Conservation (phyloP, 2,113 vertebrate species). For the Engystomops pustulosus region DNA sequence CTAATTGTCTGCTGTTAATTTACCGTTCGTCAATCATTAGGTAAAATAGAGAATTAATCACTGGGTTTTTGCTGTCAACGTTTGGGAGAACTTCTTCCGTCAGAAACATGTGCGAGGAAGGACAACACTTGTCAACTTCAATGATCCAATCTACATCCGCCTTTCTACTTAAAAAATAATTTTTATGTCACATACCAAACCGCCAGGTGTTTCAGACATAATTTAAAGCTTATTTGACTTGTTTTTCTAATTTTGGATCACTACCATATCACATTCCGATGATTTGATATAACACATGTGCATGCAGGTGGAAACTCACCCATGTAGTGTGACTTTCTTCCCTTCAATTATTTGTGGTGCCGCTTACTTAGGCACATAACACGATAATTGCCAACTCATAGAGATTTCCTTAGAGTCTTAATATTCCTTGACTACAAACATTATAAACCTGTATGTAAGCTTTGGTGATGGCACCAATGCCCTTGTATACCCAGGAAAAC, state of each 20-base stretch:
- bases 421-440: slow-evolving; percentile 2
- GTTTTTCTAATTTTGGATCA: slow-evolving; percentile 58
- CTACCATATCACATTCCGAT: slow-evolving; percentile 55
- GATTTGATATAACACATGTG: slow-evolving; percentile 59
- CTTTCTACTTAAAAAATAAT: slow-evolving; percentile 56
- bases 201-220: slow-evolving; percentile 54
- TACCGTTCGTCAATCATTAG: slow-evolving; percentile 9
- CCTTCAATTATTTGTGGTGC: slow-evolving; percentile 44
- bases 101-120: slow-evolving; percentile 40
- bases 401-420: slow-evolving; percentile 11
- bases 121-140: slow-evolving; percentile 51
- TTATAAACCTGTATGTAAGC: slow-evolving; percentile 1
- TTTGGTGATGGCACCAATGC: not conserved
- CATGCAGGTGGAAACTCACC: slow-evolving; percentile 50
- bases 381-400: slow-evolving; percentile 34
- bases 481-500: not conserved
- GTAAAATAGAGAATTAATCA: slow-evolving; percentile 4
- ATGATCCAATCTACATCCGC: slow-evolving; percentile 52
- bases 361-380: slow-evolving; percentile 46
- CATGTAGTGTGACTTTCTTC: slow-evolving; percentile 43
- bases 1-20: not conserved
- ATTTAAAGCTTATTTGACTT: slow-evolving; percentile 59
- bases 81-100: slow-evolving; percentile 10
- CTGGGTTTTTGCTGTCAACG: not conserved
- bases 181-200: slow-evolving; percentile 58